phyloP scores from a whole-genome alignment of 2,888 invertebrate species.

The Eustalomyia histrio region DNA sequence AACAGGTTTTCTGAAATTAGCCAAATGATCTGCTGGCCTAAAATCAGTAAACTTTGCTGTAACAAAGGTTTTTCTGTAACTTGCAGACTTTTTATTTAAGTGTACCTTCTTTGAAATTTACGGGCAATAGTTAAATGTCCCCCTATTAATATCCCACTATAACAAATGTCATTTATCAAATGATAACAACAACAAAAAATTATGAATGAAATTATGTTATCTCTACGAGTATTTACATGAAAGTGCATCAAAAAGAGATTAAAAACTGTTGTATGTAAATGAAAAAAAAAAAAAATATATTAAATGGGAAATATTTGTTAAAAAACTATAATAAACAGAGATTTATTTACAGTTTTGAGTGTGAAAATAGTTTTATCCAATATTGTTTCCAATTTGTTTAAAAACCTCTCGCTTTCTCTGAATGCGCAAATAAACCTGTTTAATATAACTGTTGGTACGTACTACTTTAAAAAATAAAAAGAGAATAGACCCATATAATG shows the following conservation, averaged over 20 bases:
- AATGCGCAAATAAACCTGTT: conserved; percentile 57
- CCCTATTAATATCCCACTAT: too few species aligned
- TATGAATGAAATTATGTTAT: conserved; percentile 53
- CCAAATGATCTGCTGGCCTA: too few species aligned
- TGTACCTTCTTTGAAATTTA: too few species aligned
- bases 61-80: too few species aligned
- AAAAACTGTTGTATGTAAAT: not conserved
- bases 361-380: too few species aligned
- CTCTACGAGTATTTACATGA: not conserved
- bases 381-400: too few species aligned
- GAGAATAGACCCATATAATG: conserved; percentile 32
- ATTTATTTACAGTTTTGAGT: not conserved
- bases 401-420: conserved; percentile 54
- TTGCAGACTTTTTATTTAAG: too few species aligned
- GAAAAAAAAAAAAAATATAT: not conserved
- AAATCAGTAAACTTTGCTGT: too few species aligned
- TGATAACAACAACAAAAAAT: not conserved
- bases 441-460: conserved; percentile 26
- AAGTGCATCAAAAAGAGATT: too few species aligned
- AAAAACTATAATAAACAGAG: not conserved
- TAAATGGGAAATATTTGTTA: not conserved
- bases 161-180: too few species aligned
- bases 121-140: too few species aligned
- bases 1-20: too few species aligned
- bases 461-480: conserved; percentile 24